Percentiles rank a stretch among this genome's conserved stretches.
phyloP scores from a whole-genome alignment of 1,140 invertebrate species.

The Cotesia chilonis region DNA sequence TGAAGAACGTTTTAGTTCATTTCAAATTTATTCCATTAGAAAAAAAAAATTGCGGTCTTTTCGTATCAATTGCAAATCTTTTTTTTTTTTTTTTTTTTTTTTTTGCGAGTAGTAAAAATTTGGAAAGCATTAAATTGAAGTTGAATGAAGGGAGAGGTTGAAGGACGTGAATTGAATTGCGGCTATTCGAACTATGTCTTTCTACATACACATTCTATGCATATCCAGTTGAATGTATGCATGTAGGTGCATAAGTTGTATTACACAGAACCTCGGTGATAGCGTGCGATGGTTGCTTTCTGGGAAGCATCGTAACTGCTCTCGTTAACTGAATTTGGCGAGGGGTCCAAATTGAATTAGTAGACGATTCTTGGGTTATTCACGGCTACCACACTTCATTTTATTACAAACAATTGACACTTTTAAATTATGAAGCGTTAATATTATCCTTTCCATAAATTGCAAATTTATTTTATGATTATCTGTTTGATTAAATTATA shows the following conservation, averaged over 20 bases:
- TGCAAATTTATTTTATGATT: no score
- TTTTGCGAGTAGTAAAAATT: not conserved
- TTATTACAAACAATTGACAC: constrained; percentile 10
- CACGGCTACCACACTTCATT: constrained; percentile 22
- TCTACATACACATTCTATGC: no score
- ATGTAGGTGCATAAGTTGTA: no score
- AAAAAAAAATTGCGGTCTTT: no score
- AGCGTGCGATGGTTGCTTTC: constrained; percentile 15
- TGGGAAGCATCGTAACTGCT: constrained; percentile 22
- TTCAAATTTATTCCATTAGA: no score
- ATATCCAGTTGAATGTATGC: no score
- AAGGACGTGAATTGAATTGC: constrained; percentile 22
- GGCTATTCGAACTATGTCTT: not conserved
- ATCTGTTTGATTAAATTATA: no score
- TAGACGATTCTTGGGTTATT: constrained; percentile 34
- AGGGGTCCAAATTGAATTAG: constrained; percentile 32
- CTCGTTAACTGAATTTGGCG: constrained; percentile 28
- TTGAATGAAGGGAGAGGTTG: constrained; percentile 21
- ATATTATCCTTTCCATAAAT: no score
- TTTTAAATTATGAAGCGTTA: no score
- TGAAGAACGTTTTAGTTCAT: no score
- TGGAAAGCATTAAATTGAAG: constrained; percentile 2
- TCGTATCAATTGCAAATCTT: no score
- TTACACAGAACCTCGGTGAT: not conserved
- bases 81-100: not conserved